Percentiles rank a stretch among this genome's conserved stretches.
Evolutionary conservation across 1,140 invertebrate species (phyloP).

Genomic region (Neodiprion pinetum): DNA sequence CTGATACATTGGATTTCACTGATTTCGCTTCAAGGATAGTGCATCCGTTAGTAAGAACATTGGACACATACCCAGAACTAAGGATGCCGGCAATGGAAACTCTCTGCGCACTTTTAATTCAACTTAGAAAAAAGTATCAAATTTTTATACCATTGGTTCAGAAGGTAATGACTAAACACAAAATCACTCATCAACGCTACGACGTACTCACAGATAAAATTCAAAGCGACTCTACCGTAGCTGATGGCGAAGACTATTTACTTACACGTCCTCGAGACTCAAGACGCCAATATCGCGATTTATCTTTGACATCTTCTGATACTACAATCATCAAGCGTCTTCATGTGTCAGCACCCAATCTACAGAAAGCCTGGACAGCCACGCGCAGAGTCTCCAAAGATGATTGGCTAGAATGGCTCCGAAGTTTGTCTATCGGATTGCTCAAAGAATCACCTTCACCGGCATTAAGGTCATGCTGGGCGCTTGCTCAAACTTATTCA

Average conservation of each 20-base stretch:
- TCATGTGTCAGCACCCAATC: constrained; percentile 82
- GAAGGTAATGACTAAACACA: constrained; percentile 83
- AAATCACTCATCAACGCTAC: constrained; percentile 82
- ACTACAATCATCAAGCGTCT: constrained; percentile 77
- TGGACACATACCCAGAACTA: constrained; percentile 84
- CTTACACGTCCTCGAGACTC: constrained; percentile 62
- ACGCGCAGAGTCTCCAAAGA: constrained; percentile 92
- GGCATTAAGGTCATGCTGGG: constrained; percentile 88
- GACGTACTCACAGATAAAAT: constrained; percentile 78
- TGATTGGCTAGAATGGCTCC: constrained; percentile 98
- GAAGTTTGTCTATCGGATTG: constrained; percentile 89
- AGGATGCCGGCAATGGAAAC: constrained; percentile 89
- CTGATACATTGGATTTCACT: constrained; percentile 88
- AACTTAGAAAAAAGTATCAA: constrained; percentile 88
- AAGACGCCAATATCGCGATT: constrained; percentile 67
- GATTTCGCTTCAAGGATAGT: constrained; percentile 93
- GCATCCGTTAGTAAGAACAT: constrained; percentile 85
- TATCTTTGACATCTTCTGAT: constrained; percentile 68
- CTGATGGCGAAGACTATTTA: constrained; percentile 71
- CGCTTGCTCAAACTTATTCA: constrained; percentile 92
- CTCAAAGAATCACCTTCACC: constrained; percentile 96
- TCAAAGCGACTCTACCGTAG: constrained; percentile 71
- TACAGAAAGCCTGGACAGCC: constrained; percentile 91
- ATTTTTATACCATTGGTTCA: constrained; percentile 93
- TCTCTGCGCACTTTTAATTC: constrained; percentile 84